Evolutionary conservation across 2,113 vertebrate species (phyloP).

Genomic region (Arothron firmamentum): DNA sequence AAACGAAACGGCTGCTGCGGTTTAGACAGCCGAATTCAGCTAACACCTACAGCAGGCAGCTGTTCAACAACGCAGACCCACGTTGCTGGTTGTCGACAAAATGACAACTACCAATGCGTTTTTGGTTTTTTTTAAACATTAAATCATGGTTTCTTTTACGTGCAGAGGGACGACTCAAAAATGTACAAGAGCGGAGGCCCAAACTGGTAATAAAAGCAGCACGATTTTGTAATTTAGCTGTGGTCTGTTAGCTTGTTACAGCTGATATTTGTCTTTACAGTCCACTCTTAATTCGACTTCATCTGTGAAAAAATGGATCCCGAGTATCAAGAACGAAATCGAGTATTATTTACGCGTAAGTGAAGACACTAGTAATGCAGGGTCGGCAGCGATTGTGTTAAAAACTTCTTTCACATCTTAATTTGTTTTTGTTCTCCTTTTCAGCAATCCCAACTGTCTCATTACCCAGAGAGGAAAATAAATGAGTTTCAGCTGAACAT

Average conservation of each 20-base stretch:
- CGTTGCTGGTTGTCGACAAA: no score
- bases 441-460: slow-evolving; percentile 78
- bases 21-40: no score
- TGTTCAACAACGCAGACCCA: not conserved
- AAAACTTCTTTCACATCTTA: not conserved
- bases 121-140: not conserved
- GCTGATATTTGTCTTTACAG: slow-evolving; percentile 37
- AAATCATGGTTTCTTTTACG: slow-evolving; percentile 4
- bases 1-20: no score
- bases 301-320: slow-evolving; percentile 79
- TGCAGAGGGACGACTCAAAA: slow-evolving; percentile 76
- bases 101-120: not conserved
- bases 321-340: slow-evolving; percentile 78
- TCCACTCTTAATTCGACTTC: slow-evolving; percentile 68
- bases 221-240: not conserved
- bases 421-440: not conserved
- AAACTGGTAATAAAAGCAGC: slow-evolving; percentile 68
- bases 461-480: slow-evolving; percentile 81
- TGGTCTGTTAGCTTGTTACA: not conserved
- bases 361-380: not conserved
- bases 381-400: not conserved
- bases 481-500: slow-evolving; percentile 74
- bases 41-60: no score
- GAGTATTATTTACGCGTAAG: slow-evolving; percentile 78
- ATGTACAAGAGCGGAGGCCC: slow-evolving; percentile 63